Conservation (phyloP, 2,113 vertebrate genomes). For the Paramisgurnus dabryanus region DNA sequence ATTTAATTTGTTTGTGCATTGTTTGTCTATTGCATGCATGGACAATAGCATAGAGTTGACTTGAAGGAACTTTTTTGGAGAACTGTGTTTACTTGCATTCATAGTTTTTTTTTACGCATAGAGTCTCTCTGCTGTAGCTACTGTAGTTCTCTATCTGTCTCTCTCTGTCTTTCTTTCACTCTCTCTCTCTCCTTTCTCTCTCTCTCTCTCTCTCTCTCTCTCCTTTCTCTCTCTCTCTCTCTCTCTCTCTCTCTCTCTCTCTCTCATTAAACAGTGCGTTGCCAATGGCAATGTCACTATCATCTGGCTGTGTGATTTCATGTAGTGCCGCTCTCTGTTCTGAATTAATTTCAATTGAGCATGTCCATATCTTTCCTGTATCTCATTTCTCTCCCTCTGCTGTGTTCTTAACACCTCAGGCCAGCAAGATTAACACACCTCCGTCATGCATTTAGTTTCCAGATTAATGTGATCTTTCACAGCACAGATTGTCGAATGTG, state of each 20-base stretch:
- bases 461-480: not conserved
- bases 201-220: not conserved
- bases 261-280: not conserved
- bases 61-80: no score
- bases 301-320: not conserved
- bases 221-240: not conserved
- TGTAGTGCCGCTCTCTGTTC: not conserved
- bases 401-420: not conserved
- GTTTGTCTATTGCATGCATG: no score
- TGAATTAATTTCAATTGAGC: constrained; percentile 14
- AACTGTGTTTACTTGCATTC: no score
- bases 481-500: not conserved
- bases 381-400: not conserved
- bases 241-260: not conserved
- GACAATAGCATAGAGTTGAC: no score
- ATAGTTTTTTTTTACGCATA: no score
- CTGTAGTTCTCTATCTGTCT: not conserved
- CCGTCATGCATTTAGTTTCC: not conserved
- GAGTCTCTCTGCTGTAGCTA: not conserved
- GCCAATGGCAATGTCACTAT: not conserved
- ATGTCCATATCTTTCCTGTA: not conserved
- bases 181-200: not conserved
- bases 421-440: not conserved
- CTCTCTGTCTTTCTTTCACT: no score
- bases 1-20: no score